phyloP scores from a whole-genome alignment of 2,888 invertebrate species.

The Idaea straminata region DNA sequence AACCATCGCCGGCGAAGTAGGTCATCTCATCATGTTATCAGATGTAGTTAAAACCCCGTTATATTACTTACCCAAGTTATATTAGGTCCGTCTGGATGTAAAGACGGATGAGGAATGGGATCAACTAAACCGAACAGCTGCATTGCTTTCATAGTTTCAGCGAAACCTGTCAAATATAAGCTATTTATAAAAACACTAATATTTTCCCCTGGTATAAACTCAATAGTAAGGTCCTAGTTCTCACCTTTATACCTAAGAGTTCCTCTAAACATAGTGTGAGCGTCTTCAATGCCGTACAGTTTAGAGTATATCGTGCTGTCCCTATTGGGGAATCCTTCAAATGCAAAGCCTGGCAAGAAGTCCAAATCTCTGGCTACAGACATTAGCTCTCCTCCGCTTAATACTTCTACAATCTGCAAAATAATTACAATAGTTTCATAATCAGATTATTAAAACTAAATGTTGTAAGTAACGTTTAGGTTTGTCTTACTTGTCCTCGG shows the following conservation, averaged over 20 bases:
- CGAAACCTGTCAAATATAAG: slow-evolving; percentile 82
- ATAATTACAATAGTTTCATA: too few species aligned
- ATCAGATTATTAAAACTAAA: neutral
- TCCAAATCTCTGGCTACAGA: slow-evolving; percentile 88
- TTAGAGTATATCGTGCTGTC: slow-evolving; percentile 95
- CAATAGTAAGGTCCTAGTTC: neutral
- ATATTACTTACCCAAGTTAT: slow-evolving; percentile 90
- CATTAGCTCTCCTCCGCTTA: slow-evolving; percentile 94
- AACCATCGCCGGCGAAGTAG: neutral
- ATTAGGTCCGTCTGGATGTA: slow-evolving; percentile 98
- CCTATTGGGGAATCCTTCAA: slow-evolving; percentile 98
- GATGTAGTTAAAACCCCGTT: too few species aligned
- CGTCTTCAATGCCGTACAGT: slow-evolving; percentile 92
- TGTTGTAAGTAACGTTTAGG: neutral
- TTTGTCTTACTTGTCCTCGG: slow-evolving; percentile 83
- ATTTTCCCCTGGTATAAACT: neutral
- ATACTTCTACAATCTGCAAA: slow-evolving; percentile 89
- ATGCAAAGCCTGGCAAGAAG: slow-evolving; percentile 97
- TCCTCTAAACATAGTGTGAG: slow-evolving; percentile 94
- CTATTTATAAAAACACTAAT: slow-evolving; percentile 7
- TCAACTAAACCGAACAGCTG: slow-evolving; percentile 94
- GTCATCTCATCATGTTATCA: too few species aligned
- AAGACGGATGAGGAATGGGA: slow-evolving; percentile 89
- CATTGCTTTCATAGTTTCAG: slow-evolving; percentile 92
- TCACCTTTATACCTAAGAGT: slow-evolving; percentile 92